Evolutionary conservation across 2,797 vertebrate species (phyloP), one percentile per base, ranked within the genome.

Genomic region (Poeciliopsis paucimaculata): DNA sequence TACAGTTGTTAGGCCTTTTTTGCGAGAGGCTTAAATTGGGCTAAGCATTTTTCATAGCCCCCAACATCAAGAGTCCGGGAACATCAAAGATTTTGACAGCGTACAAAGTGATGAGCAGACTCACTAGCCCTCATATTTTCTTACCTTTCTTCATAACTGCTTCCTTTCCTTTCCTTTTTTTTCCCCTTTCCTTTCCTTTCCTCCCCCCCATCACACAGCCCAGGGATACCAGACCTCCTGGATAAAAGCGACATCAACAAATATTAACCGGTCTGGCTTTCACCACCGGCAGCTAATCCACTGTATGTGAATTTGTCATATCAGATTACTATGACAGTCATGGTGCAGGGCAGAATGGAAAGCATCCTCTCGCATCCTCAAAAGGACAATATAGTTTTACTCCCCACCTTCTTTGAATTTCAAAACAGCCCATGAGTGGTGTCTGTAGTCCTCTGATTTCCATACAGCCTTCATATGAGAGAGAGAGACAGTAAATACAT

Each of bases 1-100:
- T 99, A 99, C 98, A 98, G 98, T 98, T 99, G 98, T 99, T 99
- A 99, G 97, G 96, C 97, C 97, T 98, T 98, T 98, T 99, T 98
- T 97, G 97, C 96, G 94, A 97, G 97, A 97, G 97, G 98, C 97
- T 98, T 98, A 98, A 99, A 99, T 99, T 98, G 98, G 98, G 98
- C 98, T 98, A 98, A 99, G 97, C 97, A 98, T 99, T 99, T 99
- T 98, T 98, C 97, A 98, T 97, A 98, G 97, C 97, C 97, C 95
- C 97, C 96, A 96, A 98, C 98, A 99, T 98, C 97, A 98, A 98
- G 98, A 98, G 97, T 97, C 96, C 94, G 93, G 94, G 95, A 97
- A 97, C 97, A 98, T 99, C 97, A 98, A 98, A 97, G 97, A 98
- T 99, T 97, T 97, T 98, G 96, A 98, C 97, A 97, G 97, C 96